Base-by-base conservation (phyloP, 2,888 invertebrate genomes). In the Nycteola revayana region DNA sequence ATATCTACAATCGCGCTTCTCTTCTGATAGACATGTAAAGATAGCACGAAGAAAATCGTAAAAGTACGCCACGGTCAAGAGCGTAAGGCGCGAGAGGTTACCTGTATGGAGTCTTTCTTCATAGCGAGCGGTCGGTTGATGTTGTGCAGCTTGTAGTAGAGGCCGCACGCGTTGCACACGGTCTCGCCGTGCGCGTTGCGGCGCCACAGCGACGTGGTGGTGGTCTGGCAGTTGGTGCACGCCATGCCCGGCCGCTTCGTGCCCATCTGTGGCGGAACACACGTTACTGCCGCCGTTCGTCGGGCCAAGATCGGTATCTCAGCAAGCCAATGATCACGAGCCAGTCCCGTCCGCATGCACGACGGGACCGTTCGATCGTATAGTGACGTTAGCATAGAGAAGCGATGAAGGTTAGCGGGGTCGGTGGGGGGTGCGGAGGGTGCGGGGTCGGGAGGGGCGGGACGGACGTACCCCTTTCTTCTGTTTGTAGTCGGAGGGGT, bases 91-190 rank as follows among this genome's bases (percentile, higher is more conserved):
- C n/a, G n/a, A n/a, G n/a, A n/a, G n/a, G 17, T 7, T 25, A 88
- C 89, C 88, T 89, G 89, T 54, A 89, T 89, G 46, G 86, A 75
- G 64, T 89, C 89, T 58, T 89, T 89, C 77, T 89, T 89, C 98
- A 98, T 98, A 33, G 97, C 93, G 60, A 94, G 77, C 6, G 98
- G 98, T 32, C 98, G 90, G 73, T 94, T 94, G 45, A 98, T 94
- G 60, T 92, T 93, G 79, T 99, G 99, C 56, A 99, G 90, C 83
- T 99, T 99, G 90, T 80, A 99, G 87, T 99, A 99, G 9, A 99
- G 93, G 1, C 99, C 99, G 80, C 99, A 99, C 11, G 99, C 99
- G 86, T 99, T 99, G 88, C 99, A 99, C 18, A 99, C 99, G 1
- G 98, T 96, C 80, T 99, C 98, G 7, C 99, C 99, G 58, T 93